Base-by-base conservation (phyloP, 2,113 vertebrate species). In the Fukomys damarensis region DNA sequence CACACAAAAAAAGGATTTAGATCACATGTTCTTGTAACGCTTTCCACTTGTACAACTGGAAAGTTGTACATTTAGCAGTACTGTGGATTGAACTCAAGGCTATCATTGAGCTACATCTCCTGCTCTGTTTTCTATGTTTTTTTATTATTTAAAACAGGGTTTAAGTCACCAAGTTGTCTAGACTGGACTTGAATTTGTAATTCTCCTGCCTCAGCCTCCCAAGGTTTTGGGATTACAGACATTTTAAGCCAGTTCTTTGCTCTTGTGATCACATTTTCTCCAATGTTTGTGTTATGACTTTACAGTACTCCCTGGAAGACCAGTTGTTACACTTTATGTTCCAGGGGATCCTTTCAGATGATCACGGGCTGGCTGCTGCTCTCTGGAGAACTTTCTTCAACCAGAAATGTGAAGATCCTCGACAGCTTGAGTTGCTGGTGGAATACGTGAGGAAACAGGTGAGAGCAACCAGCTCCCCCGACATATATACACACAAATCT, bases 391-490 rank as follows among this genome's bases (percentile, higher is more conserved):
- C 99, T 97, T 98, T 99, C 95, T 99, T 99, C 68, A 99, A 98
- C 96, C 98, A 98, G 85, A 98, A 99, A 93, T 99, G 99, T 92
- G 99, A 99, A 49, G 99, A 99, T 95, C 99, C 99, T 49, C 97
- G 97, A 63, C 99, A 99, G 74, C 98, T 99, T 91, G 99, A 99
- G 96, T 95, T 99, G n/a, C 98, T 99, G 26, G 99, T 99, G 59
- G 99, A 99, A 38, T 99, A 99, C 16, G 99, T 99, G n/a, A 99
- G 99, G 98, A 99, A 99, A 86, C 99, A 99, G 99, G 99, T 99
- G 94, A 24, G 0, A 2, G 46, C 46, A 5, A 49, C 46, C 46
- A 49, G 46, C 46, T 9, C 46, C 46, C n/a, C n/a, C n/a, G n/a
- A n/a, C n/a, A n/a, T n/a, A n/a, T n/a, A n/a, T n/a, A n/a, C n/a